Evolutionary conservation across 2,888 invertebrate genomes (phyloP), one percentile per base, ranked within the genome.

Genomic region (Acanthopleura granulata): DNA sequence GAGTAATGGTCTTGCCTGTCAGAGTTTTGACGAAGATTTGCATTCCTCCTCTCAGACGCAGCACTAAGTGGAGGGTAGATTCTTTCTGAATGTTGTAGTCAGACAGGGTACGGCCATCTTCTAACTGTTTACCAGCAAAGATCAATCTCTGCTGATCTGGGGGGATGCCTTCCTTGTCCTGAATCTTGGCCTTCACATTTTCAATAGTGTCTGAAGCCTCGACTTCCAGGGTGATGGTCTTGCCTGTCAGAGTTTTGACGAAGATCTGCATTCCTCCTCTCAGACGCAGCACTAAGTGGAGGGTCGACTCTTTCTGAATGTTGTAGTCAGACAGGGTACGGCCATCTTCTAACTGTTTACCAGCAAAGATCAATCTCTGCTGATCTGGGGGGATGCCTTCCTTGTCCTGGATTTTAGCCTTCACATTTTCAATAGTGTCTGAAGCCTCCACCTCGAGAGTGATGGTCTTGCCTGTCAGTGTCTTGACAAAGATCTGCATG

Each of bases 111-210:
- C 57, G 57, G 57, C 57, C 57, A 57, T 57, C 57, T 57, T 57
- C 57, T 12, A 57, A 57, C 22, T 57, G 57, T 57, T 57, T 57
- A 22, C 57, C 57, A 22, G 57, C 57, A 22, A 57, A 57, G 57
- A 57, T 57, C 57, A 57, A 57, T 57, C 57, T 57, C 57, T 57
- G 57, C 12, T 57, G 57, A 57, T 57, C 57, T 57, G 57, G 57
- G 57, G 57, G 57, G 22, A 57, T 57, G 6, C 57, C 57, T 57
- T 57, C 57, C 22, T 57, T 57, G 57, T 57, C 57, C 22, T 57
- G 57, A 12, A 57, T 57, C 12, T 57, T 57, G 22, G 57, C 18
- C 12, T 57, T 57, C n/a, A 57, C 57, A 57, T 57, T 57, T 57
- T 57, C 57, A 57, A 57, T 57, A 12, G 57, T 57, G 57, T 57